Conservation (phyloP, 2,797 vertebrate genomes). For the Ctenosaura bakeri region DNA sequence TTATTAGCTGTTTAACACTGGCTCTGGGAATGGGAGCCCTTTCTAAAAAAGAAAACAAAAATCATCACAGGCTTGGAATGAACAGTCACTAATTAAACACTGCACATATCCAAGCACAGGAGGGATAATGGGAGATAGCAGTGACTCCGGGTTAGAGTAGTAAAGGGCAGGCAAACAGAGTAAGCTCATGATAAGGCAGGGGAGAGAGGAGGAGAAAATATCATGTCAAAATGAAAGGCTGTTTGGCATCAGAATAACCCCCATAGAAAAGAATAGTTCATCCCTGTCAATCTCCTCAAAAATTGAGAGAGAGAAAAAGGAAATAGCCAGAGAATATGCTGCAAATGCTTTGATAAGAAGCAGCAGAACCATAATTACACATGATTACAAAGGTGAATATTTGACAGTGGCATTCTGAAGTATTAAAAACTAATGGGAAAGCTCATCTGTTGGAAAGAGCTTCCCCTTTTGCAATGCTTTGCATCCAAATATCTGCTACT, state of each 20-base stretch:
- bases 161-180: constrained; percentile 36
- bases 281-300: constrained; percentile 27
- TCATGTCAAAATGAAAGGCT: constrained; percentile 56
- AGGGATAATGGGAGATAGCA: constrained; percentile 7
- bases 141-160: accelerated
- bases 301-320: background rate
- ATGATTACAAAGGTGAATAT: constrained; percentile 47
- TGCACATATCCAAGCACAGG: constrained; percentile 12
- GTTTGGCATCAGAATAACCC: constrained; percentile 40
- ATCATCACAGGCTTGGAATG: constrained; percentile 8
- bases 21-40: background rate
- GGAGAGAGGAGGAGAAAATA: constrained; percentile 4
- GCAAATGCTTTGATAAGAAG: constrained; percentile 45
- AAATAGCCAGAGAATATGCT: background rate
- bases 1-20: constrained; percentile 24
- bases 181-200: constrained; percentile 36
- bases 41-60: background rate
- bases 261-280: constrained; percentile 43
- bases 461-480: constrained; percentile 17
- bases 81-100: constrained; percentile 46
- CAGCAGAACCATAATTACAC: constrained; percentile 41
- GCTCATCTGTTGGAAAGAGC: background rate
- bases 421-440: constrained; percentile 36
- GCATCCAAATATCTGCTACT: background rate
- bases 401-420: constrained; percentile 33